Conservation (phyloP, 2,113 vertebrate species). For the Neoarius graeffei region DNA sequence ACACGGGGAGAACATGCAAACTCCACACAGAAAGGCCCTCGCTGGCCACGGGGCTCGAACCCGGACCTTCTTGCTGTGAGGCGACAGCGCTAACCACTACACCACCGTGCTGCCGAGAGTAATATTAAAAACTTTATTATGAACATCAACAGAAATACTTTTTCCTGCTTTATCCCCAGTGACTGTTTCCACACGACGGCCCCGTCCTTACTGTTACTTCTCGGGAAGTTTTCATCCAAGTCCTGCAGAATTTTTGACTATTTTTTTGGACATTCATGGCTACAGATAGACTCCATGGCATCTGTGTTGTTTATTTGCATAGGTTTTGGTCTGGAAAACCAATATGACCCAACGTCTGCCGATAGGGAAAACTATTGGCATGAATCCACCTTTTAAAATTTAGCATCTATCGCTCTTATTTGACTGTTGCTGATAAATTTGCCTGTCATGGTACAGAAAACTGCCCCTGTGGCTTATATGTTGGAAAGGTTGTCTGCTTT, state of each 20-base stretch:
- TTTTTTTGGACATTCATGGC: neutral
- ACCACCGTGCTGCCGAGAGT: too few species aligned
- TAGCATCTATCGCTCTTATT: neutral
- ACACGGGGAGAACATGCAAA: too few species aligned
- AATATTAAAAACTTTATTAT: too few species aligned
- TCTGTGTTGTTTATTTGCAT: slow-evolving; percentile 20
- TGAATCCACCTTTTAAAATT: neutral
- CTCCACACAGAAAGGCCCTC: too few species aligned
- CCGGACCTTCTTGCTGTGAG: too few species aligned
- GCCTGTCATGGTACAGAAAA: slow-evolving; percentile 27
- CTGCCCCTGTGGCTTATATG: slow-evolving; percentile 12
- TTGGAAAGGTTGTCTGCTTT: neutral
- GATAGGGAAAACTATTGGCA: slow-evolving; percentile 15
- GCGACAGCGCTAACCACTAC: too few species aligned
- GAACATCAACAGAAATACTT: too few species aligned
- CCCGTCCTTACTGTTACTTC: too few species aligned
- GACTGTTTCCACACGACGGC: too few species aligned
- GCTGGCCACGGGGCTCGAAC: too few species aligned
- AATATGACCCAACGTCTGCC: slow-evolving; percentile 8
- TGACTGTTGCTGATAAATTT: slow-evolving; percentile 39
- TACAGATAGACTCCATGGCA: neutral
- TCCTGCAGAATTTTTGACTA: neutral
- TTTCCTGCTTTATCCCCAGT: too few species aligned
- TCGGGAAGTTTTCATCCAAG: too few species aligned
- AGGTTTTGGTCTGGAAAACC: slow-evolving; percentile 30